Conservation (phyloP, 37 sponge, comb jelly and placozoan genomes). For the Beroe forskalii region DNA sequence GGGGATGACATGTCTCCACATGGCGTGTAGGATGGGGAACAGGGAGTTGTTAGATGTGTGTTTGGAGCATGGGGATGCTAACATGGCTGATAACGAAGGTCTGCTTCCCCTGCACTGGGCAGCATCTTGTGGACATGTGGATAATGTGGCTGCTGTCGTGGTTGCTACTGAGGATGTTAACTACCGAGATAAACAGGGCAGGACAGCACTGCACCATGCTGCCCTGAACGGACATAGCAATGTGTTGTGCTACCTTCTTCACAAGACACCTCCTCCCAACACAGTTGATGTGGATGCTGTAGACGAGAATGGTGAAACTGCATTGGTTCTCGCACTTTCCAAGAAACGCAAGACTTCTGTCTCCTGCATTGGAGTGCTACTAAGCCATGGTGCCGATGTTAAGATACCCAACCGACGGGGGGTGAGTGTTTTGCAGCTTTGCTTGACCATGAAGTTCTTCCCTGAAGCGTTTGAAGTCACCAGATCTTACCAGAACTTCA, state of each 20-base stretch:
- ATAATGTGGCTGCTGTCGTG: neutral
- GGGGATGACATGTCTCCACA: conserved; percentile 31
- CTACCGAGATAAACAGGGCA: neutral
- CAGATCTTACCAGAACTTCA: neutral
- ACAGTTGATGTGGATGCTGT: neutral
- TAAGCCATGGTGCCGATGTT: neutral
- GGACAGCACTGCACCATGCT: conserved; percentile 48
- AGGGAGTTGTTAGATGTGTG: neutral
- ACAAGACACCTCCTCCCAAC: neutral
- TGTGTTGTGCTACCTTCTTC: neutral
- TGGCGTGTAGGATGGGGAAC: neutral
- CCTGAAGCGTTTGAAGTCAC: neutral
- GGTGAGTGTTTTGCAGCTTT: neutral
- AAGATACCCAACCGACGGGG: neutral
- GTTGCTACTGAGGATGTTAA: neutral
- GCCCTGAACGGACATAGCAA: conserved; percentile 4
- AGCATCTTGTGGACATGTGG: conserved; percentile 36
- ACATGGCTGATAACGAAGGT: conserved; percentile 29
- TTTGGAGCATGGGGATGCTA: conserved; percentile 10
- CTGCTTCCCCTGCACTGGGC: conserved; percentile 58
- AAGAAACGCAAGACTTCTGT: neutral
- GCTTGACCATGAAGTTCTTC: neutral
- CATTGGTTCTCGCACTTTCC: conserved; percentile 24
- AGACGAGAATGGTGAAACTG: conserved; percentile 6
- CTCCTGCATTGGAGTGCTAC: neutral